Evolutionary conservation across 1,140 invertebrate species (phyloP).

Genomic region (Scaptomyza graminum): DNA sequence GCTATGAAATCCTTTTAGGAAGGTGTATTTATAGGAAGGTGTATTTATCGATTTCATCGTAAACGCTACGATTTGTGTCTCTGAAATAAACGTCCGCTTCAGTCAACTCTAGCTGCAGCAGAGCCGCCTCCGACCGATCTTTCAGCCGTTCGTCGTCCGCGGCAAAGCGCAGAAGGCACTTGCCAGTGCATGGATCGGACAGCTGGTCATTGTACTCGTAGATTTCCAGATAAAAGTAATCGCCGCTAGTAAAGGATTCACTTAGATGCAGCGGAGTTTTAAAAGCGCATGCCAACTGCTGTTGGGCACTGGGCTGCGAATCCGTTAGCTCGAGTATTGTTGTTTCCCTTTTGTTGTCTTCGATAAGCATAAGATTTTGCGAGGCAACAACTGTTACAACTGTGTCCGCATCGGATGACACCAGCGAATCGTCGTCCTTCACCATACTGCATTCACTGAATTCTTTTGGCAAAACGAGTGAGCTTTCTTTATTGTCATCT

Average conservation of each 20-base stretch:
- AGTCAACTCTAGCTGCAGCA: conserved; percentile 16
- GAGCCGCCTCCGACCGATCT: conserved; percentile 31
- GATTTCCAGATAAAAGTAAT: conserved; percentile 43
- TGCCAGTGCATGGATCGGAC: conserved; percentile 14
- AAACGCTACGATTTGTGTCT: conserved; percentile 30
- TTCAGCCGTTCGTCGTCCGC: conserved; percentile 28
- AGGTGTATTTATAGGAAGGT: no score
- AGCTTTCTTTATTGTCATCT: conserved; percentile 1
- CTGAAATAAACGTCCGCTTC: conserved; percentile 40
- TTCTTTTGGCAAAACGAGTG: conserved; percentile 32
- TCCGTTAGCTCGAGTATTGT: conserved; percentile 15
- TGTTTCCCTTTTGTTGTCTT: no score
- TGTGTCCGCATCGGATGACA: conserved; percentile 5
- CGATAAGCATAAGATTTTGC: neutral
- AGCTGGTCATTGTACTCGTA: conserved; percentile 38
- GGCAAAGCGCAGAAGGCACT: conserved; percentile 39
- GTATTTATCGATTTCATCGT: conserved; percentile 37
- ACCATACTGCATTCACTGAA: neutral
- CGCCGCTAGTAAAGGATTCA: conserved; percentile 15
- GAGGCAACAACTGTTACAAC: conserved; percentile 10
- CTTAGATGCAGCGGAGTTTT: conserved; percentile 29
- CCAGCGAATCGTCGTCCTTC: neutral
- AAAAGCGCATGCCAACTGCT: neutral
- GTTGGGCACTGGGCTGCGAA: neutral
- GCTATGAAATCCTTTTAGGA: no score